Evolutionary conservation across 2,888 invertebrate genomes (phyloP), one percentile per base, ranked within the genome.

Genomic region (Scaptodrosophila latifasciaeformis): DNA sequence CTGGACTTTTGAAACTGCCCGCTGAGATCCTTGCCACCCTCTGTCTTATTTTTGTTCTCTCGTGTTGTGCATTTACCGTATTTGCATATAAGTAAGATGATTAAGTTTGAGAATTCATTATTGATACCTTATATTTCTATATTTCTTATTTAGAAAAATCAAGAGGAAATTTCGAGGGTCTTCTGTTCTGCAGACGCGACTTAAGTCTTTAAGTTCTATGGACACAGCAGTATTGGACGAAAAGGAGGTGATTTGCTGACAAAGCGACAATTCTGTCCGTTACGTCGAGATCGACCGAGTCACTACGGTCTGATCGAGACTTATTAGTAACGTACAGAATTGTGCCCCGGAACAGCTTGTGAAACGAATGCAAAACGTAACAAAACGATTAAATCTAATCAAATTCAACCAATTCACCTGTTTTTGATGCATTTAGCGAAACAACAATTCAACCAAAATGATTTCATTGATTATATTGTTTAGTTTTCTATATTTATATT

Each of bases 181-280:
- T 12, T 93, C 93, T 10, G 92, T 93, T 52, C 88, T 94, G 24
- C 93, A 94, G 84, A 93, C 93, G 67, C 90, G 93, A 3, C 89
- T 94, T 59, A 93, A 93, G 84, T 93, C 93, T 67, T 88, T 94
- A 47, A 87, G 87, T 55, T 93, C 93, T 5, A 86, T 87, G 86
- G 94, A 94, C 87, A 93, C 94, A 66, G 93, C 93, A 65, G 93
- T 93, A 62, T 91, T 94, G 79, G 94, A 93, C 78, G 93, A 93
- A 80, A 94, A 94, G 86, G 94, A 94, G 87, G 93, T 94, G 88
- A 94, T 95, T 90, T 94, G 95, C 95, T 95, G 95, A 95, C 95
- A 94, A 90, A 94, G 92, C 92, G 94, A 95, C 91, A 93, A 93
- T 93, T 94, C 95, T 92, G 95, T 94, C 88, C 93, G 94, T 85